Evolutionary conservation across 2,797 vertebrate species (phyloP).

Genomic region (Muraenolepis orangiensis): DNA sequence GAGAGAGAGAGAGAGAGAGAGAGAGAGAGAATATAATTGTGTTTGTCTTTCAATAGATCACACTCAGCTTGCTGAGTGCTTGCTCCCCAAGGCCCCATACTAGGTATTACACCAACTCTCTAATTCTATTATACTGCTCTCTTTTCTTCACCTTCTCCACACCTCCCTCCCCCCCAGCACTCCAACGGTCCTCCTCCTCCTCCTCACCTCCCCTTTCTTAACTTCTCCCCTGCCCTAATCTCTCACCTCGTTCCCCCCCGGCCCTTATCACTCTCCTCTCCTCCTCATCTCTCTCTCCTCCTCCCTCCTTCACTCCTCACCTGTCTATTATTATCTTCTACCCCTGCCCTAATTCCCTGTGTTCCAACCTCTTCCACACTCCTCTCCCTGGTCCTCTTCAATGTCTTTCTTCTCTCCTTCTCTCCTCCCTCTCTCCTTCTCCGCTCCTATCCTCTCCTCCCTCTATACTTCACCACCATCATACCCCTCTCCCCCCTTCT

Average conservation of each 20-base stretch:
- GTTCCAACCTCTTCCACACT: no score
- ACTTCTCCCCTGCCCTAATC: no score
- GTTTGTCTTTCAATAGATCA: slow-evolving; percentile 42
- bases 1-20: slow-evolving; percentile 23
- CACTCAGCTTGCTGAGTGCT: slow-evolving; percentile 38
- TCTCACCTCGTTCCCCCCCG: no score
- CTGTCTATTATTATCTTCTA: no score
- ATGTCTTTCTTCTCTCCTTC: neutral
- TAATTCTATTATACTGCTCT: slow-evolving; percentile 33
- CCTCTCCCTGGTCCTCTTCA: neutral
- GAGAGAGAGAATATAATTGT: slow-evolving; percentile 19
- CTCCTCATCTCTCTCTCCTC: no score
- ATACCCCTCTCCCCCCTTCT: neutral
- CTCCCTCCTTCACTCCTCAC: no score
- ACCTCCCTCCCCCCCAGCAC: neutral
- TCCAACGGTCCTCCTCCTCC: no score
- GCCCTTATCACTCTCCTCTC: no score
- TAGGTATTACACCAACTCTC: slow-evolving; percentile 47
- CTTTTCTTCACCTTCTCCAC: slow-evolving; percentile 33
- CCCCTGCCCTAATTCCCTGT: no score
- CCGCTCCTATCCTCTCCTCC: no score
- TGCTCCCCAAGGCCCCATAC: slow-evolving; percentile 34
- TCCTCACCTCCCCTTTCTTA: slow-evolving; percentile 8
- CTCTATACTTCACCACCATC: neutral
- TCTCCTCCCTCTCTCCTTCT: no score